Conservation (phyloP, 2,797 vertebrate genomes). For the Muscicapa comitata region DNA sequence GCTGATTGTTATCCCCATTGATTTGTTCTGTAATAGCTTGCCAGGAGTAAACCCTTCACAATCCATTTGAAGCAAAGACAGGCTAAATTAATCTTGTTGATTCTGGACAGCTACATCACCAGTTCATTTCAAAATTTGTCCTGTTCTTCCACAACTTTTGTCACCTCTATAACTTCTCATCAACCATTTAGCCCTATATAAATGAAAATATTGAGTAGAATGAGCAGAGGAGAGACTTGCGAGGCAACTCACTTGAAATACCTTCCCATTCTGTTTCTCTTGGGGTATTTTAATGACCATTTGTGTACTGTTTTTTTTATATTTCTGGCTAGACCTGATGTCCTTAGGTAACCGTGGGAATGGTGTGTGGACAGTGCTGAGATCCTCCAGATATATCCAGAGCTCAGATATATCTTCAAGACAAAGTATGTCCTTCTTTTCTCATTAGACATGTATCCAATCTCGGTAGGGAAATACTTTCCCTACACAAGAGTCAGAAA, state of each 20-base stretch:
- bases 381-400: neutral
- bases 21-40: constrained; percentile 31
- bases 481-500: neutral
- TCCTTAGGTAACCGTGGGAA: neutral
- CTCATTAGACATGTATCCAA: neutral
- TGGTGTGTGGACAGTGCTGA: neutral
- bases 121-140: neutral
- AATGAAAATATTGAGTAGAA: neutral
- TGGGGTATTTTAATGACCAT: neutral
- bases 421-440: neutral
- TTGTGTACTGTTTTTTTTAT: neutral
- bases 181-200: neutral
- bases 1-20: constrained; percentile 27
- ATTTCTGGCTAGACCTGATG: neutral
- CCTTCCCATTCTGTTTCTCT: neutral
- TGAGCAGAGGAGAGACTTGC: neutral
- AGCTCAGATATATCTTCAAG: neutral
- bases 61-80: neutral
- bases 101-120: neutral
- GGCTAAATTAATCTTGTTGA: constrained; percentile 10
- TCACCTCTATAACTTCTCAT: neutral
- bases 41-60: neutral
- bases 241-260: neutral
- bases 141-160: neutral
- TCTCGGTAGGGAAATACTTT: neutral